Base-by-base conservation (phyloP, 2,113 vertebrate genomes). In the Hippoglossus stenolepis region DNA sequence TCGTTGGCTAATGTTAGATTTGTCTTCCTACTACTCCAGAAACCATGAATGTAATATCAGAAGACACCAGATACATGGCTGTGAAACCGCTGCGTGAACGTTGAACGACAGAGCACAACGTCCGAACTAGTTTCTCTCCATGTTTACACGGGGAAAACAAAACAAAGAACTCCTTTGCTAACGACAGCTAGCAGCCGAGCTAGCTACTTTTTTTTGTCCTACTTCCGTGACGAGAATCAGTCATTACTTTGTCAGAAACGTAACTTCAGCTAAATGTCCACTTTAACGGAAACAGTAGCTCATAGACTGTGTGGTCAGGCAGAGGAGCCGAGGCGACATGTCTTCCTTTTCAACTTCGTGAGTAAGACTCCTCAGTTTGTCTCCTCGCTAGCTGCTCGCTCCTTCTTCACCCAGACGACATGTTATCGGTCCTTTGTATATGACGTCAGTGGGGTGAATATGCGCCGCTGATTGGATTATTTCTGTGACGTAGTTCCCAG, bases 101-200 rank as follows among this genome's bases (percentile, higher is more conserved):
- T 57, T 0, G 20, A 17, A 56, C 13, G 23, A 23, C 9, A 43
- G 61, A 17, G 28, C 31, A 14, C 8, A 10, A 13, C 26, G 45
- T 49, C 56, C 8, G 18, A 28, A 28, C 26, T 63, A 84, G 67
- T 49, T 57, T 70, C 38, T 69, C 43, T 61, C 80, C 88, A 88
- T 89, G 76, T 85, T 80, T 63, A 53, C 58, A 61, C 62, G 14
- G 60, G 71, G 75, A 78, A 78, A 51, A 80, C 71, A 90, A 86
- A 92, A 92, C 91, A 94, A 92, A 91, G 87, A 86, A 88, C 79
- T 89, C 79, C 66, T 66, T 59, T 75, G 82, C 85, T 90, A 88
- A 82, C 76, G 61, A 38, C 56, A 65, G 71, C 77, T 86, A 86
- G 81, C 86, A 79, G 43, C 63, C 82, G 28, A 85, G 82, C 84